phyloP scores from a whole-genome alignment of 2,888 invertebrate species.

The Sarcophaga carnaria region DNA sequence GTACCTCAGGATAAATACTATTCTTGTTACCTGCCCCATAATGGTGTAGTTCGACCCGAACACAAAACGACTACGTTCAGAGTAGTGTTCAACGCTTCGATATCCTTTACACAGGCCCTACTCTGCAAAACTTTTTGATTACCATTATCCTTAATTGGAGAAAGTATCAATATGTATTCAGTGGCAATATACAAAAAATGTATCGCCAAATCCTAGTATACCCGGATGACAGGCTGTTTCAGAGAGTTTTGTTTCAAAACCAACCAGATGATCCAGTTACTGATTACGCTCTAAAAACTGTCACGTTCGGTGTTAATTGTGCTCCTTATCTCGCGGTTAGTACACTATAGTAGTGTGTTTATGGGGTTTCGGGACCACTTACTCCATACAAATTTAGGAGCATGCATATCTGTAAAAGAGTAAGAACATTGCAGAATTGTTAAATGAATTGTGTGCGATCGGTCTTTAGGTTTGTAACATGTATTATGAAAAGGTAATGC shows the following conservation, averaged over 20 bases:
- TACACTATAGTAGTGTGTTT: too few relatives aligned
- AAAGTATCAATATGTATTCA: slow-evolving; percentile 57
- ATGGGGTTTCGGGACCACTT: too few relatives aligned
- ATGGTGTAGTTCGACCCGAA: slow-evolving; percentile 14
- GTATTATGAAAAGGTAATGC: too few relatives aligned
- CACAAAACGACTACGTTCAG: slow-evolving; percentile 56
- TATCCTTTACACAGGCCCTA: slow-evolving; percentile 53
- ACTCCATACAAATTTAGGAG: too few relatives aligned
- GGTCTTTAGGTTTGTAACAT: too few relatives aligned
- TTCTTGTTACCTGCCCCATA: neutral
- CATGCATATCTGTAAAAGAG: too few relatives aligned
- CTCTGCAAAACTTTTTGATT: slow-evolving; percentile 59
- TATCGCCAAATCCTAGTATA: slow-evolving; percentile 55
- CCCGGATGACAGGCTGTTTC: slow-evolving; percentile 44
- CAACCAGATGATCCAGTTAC: neutral
- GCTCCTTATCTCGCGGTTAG: neutral
- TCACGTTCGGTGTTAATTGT: neutral
- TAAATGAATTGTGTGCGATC: too few relatives aligned
- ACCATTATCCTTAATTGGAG: slow-evolving; percentile 47
- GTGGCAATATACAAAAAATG: slow-evolving; percentile 57
- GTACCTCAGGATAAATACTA: neutral
- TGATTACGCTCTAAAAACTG: neutral
- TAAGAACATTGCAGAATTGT: too few relatives aligned
- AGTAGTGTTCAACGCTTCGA: slow-evolving; percentile 60
- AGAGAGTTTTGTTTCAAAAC: slow-evolving; percentile 61